Evolutionary conservation across 2,888 invertebrate genomes (phyloP).

Genomic region (Acanthosepion esculentum): DNA sequence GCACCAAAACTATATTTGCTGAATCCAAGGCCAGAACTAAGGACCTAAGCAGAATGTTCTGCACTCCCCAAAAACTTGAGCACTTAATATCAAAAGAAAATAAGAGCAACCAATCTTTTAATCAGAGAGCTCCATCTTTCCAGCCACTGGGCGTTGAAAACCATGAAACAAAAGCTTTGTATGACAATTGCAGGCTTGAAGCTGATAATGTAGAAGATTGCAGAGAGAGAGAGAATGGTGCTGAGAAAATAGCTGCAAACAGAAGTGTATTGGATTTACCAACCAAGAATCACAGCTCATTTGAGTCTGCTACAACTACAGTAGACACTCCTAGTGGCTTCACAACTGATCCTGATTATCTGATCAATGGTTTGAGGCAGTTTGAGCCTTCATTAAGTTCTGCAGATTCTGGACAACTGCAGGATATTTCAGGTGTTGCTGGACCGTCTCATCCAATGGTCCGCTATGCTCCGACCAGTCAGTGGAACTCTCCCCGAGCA

Average conservation of each 20-base stretch:
- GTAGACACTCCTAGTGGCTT: slow-evolving; percentile 15
- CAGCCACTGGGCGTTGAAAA: background rate
- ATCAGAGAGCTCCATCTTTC: background rate
- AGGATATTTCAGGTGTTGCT: background rate
- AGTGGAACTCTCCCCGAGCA: background rate
- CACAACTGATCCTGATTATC: background rate
- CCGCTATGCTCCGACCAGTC: background rate
- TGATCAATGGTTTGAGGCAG: background rate
- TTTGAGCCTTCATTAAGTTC: background rate
- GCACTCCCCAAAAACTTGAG: background rate
- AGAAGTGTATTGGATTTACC: background rate
- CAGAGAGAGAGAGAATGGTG: background rate
- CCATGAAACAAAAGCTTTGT: background rate
- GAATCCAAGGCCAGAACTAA: background rate
- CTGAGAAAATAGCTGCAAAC: background rate
- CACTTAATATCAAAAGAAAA: background rate
- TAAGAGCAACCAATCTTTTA: background rate
- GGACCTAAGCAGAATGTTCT: background rate
- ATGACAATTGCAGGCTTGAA: too few species aligned
- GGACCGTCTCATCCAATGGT: background rate
- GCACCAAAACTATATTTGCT: background rate
- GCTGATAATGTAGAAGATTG: background rate
- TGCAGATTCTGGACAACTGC: background rate
- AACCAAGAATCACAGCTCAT: background rate
- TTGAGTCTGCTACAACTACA: background rate